Conservation (phyloP, 2,888 invertebrate genomes). For the Drosophila nr. perissopoda region DNA sequence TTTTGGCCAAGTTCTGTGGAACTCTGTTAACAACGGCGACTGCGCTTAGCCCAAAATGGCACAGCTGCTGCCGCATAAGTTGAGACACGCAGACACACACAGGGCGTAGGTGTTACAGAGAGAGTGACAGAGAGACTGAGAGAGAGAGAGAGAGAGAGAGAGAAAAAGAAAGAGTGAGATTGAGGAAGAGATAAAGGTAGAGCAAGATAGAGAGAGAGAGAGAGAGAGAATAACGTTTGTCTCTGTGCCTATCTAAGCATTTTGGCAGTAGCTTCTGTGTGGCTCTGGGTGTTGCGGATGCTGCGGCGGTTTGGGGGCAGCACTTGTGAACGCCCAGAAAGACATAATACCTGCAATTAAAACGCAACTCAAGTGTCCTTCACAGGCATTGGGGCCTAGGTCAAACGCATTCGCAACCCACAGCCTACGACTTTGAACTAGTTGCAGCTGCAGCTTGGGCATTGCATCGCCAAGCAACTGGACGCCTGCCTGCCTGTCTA, state of each 20-base stretch:
- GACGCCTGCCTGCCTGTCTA: slow-evolving; percentile 7
- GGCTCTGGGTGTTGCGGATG: slow-evolving; percentile 38
- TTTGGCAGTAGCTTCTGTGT: slow-evolving; percentile 38
- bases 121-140: slow-evolving; percentile 1
- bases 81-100: slow-evolving; percentile 33
- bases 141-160: neutral
- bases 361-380: slow-evolving; percentile 80
- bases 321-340: slow-evolving; percentile 69
- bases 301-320: slow-evolving; percentile 23
- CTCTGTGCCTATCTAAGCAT: slow-evolving; percentile 46
- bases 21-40: slow-evolving; percentile 40
- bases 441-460: slow-evolving; percentile 43
- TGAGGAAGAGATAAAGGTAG: slow-evolving; percentile 4
- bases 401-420: slow-evolving; percentile 64
- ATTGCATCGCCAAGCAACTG: slow-evolving; percentile 10
- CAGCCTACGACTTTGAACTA: slow-evolving; percentile 71
- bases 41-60: slow-evolving; percentile 50
- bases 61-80: slow-evolving; percentile 65
- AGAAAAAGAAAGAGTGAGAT: neutral
- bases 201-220: neutral
- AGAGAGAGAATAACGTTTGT: slow-evolving; percentile 10
- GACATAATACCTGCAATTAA: slow-evolving; percentile 83
- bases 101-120: slow-evolving; percentile 4
- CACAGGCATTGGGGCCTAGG: slow-evolving; percentile 78
- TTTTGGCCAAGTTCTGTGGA: slow-evolving; percentile 36